Percentiles rank a stretch among this genome's conserved stretches.
These are phyloP conservation scores for Empis stercorea DNA, from an alignment of 2,888 invertebrate genomes.

Conservation along the genomic window DNA sequence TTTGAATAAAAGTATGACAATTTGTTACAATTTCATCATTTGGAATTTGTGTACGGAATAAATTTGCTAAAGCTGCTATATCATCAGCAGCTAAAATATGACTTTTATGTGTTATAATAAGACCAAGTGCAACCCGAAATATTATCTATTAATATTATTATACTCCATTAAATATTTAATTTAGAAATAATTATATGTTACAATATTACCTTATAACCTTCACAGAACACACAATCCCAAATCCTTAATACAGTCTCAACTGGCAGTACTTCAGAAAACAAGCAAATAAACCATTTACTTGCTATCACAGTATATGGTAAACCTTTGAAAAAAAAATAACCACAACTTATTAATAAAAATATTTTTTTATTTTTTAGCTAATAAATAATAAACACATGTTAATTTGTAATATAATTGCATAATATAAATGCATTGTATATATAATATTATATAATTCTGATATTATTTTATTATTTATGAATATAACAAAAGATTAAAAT, in stretches of 20 bases:
- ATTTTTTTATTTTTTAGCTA: too few relatives aligned
- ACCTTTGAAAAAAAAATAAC: slow-evolving; percentile 36
- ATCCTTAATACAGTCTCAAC: slow-evolving; percentile 87
- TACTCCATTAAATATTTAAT: too few relatives aligned
- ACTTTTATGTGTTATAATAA: slow-evolving; percentile 60
- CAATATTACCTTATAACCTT: slow-evolving; percentile 60
- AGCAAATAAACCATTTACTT: slow-evolving; percentile 92
- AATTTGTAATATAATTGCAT: too few relatives aligned
- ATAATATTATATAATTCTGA: too few relatives aligned
- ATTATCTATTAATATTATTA: slow-evolving; percentile 42
- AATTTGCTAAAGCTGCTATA: slow-evolving; percentile 66
- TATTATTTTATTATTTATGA: too few relatives aligned
- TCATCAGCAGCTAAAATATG: slow-evolving; percentile 65
- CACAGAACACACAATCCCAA: slow-evolving; percentile 93
- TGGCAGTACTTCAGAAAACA: slow-evolving; percentile 86
- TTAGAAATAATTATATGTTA: background rate
- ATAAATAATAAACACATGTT: too few relatives aligned
- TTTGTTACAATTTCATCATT: slow-evolving; percentile 64
- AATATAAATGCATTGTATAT: too few relatives aligned
- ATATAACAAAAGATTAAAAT: too few relatives aligned
- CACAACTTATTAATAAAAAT: background rate
- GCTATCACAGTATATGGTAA: slow-evolving; percentile 83
- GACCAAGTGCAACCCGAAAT: slow-evolving; percentile 74
- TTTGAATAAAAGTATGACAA: slow-evolving; percentile 83
- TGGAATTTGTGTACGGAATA: slow-evolving; percentile 65